Evolutionary conservation across 2,888 invertebrate genomes (phyloP).

Genomic region (Chloroclysta siterata): DNA sequence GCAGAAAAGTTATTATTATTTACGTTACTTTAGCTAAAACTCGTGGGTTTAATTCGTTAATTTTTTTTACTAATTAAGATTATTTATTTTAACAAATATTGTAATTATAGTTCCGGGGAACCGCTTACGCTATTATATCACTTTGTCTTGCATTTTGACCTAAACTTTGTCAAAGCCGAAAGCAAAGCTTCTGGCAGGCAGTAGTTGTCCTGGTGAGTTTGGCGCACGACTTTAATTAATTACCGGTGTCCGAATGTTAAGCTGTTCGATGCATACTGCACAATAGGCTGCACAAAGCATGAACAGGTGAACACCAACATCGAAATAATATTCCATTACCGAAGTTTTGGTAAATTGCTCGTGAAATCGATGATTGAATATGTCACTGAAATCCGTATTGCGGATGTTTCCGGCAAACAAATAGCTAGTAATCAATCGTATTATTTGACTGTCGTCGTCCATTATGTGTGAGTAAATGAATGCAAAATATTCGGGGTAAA

Average conservation of each 20-base stretch:
- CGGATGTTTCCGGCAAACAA: conserved; percentile 64
- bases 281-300: conserved; percentile 41
- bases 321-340: conserved; percentile 49
- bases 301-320: conserved; percentile 27
- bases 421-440: conserved; percentile 68
- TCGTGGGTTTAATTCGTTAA: too few species aligned
- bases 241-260: conserved; percentile 65
- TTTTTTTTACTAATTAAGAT: not conserved
- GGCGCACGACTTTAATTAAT: conserved; percentile 61
- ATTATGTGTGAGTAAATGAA: conserved; percentile 46
- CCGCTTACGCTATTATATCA: too few species aligned
- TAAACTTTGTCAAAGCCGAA: conserved; percentile 18
- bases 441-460: conserved; percentile 59
- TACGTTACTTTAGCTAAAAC: too few species aligned
- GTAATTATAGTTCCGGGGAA: not conserved
- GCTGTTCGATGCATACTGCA: conserved; percentile 45
- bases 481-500: conserved; percentile 50
- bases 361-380: conserved; percentile 68
- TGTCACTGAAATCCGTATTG: conserved; percentile 59
- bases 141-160: conserved; percentile 1
- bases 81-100: not conserved
- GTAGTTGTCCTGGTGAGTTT: conserved; percentile 49
- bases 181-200: conserved; percentile 1
- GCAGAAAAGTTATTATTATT: too few species aligned
- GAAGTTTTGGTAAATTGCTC: conserved; percentile 57